These are phyloP conservation scores for Taphrorychus bicolor DNA, from an alignment of 2,888 invertebrate species.

Conservation along the genomic window DNA sequence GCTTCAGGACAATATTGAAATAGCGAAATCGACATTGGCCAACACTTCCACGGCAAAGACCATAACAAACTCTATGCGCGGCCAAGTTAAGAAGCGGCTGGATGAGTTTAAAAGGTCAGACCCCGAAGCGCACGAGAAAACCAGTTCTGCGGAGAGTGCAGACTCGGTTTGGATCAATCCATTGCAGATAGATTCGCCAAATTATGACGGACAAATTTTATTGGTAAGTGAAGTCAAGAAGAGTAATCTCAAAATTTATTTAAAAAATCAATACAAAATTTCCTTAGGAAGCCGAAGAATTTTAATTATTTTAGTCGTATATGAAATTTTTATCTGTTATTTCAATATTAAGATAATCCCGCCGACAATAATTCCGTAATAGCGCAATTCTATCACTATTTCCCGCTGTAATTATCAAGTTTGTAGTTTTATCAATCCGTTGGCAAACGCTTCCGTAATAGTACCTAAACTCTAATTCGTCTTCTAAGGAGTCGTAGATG, in stretches of 20 bases:
- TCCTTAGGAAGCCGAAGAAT: no score
- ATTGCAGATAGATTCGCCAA: constrained; percentile 51
- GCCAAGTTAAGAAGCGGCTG: constrained; percentile 36
- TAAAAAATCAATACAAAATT: no score
- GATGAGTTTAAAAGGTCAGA: constrained; percentile 41
- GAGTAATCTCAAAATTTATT: no score
- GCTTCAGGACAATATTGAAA: constrained; percentile 62
- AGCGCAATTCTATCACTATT: constrained; percentile 36
- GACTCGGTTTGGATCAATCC: constrained; percentile 58
- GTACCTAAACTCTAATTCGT: constrained; percentile 50
- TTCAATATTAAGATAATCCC: constrained; percentile 38
- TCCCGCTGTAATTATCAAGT: constrained; percentile 45
- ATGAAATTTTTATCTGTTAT: constrained; percentile 39
- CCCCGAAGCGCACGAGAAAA: constrained; percentile 45
- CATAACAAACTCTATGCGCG: constrained; percentile 32
- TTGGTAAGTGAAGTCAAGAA: constrained; percentile 49
- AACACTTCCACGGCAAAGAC: constrained; percentile 28
- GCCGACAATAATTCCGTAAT: constrained; percentile 41
- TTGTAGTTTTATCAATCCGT: constrained; percentile 43
- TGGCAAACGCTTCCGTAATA: constrained; percentile 46
- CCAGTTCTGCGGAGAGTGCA: constrained; percentile 45
- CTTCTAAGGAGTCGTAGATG: constrained; percentile 48
- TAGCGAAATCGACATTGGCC: constrained; percentile 44
- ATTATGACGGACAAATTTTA: constrained; percentile 53
- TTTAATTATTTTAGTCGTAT: no score